These are phyloP conservation scores for Champsocephalus gunnari DNA, from an alignment of 2,797 vertebrate genomes.

Conservation along the genomic window DNA sequence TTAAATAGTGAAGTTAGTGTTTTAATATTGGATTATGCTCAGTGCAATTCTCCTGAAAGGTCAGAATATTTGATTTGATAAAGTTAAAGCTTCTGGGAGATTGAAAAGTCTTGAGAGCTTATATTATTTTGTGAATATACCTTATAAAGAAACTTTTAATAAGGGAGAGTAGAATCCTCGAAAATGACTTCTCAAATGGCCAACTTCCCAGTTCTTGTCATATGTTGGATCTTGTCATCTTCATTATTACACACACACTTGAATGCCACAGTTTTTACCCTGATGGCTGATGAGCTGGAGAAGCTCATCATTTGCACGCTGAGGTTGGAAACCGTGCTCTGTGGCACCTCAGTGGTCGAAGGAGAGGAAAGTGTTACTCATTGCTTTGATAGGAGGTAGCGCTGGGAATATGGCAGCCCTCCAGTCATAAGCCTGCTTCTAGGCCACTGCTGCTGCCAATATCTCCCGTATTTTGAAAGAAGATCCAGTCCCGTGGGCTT, in stretches of 20 bases:
- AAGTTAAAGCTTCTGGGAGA: background rate
- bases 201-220: conserved; percentile 23
- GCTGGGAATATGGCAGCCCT: conserved; percentile 50
- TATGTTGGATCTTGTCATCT: conserved; percentile 18
- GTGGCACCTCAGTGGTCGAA: conserved; percentile 27
- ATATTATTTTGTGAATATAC: conserved; percentile 19
- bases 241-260: conserved; percentile 45
- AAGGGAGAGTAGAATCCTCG: background rate
- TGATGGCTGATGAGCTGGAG: conserved; percentile 17
- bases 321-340: conserved; percentile 37
- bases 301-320: conserved; percentile 1
- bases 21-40: conserved; percentile 1
- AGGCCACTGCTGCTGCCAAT: conserved; percentile 40
- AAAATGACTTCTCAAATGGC: conserved; percentile 24
- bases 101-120: conserved; percentile 1
- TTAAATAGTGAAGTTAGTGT: background rate
- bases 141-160: background rate
- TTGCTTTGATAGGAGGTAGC: conserved; percentile 39
- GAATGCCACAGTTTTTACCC: conserved; percentile 3
- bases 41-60: background rate
- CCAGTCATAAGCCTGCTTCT: conserved; percentile 42
- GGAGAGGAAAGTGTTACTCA: conserved; percentile 58
- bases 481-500: conserved; percentile 42
- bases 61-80: background rate
- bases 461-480: conserved; percentile 72